Base-by-base conservation (phyloP, 2,113 vertebrate species). In the Perca fluviatilis region DNA sequence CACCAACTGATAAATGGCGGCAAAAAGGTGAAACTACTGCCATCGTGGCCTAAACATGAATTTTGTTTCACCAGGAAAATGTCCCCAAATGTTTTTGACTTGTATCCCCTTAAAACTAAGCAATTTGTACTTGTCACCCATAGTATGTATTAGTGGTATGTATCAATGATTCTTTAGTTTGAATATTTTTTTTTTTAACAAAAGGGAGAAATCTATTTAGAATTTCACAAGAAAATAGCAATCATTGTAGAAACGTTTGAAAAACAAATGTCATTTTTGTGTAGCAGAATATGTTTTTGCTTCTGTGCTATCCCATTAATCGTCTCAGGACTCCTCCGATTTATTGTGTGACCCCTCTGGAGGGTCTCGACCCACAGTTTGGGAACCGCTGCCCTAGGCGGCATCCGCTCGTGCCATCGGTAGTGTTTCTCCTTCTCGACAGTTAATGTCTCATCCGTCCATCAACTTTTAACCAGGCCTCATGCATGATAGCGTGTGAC, bases 391-490 rank as follows among this genome's bases (percentile, higher is more conserved):
- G 51, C 50, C 43, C 46, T n/a, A 3, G 36, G 73, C 13, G 25
- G 53, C 25, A 43, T 65, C 69, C 67, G 58, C 80, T 63, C 49
- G 23, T 15, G 65, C 50, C 75, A 79, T 69, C 81, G 84, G 80
- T 13, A 6, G 54, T 23, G 63, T 72, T 69, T 63, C 67, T 82
- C 23, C 60, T 69, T 69, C 83, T 84, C 16, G 46, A 88, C 72
- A 83, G 65, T 79, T 83, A 84, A 90, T 71, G 80, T 86, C 87
- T 90, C 88, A 77, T 80, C 79, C 88, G 88, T 86, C 88, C 84
- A 78, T 93, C 89, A 85, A 66, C 81, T 85, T 85, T 68, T 80
- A 88, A 86, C 57, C 70, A 84, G 86, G 77, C 57, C 50, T 82
- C 51, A 46, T 40, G 74, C 54, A 13, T 54, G 72, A 87, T 75